Evolutionary conservation across 2,797 vertebrate genomes (phyloP).

Genomic region (Rhynchonycteris naso): DNA sequence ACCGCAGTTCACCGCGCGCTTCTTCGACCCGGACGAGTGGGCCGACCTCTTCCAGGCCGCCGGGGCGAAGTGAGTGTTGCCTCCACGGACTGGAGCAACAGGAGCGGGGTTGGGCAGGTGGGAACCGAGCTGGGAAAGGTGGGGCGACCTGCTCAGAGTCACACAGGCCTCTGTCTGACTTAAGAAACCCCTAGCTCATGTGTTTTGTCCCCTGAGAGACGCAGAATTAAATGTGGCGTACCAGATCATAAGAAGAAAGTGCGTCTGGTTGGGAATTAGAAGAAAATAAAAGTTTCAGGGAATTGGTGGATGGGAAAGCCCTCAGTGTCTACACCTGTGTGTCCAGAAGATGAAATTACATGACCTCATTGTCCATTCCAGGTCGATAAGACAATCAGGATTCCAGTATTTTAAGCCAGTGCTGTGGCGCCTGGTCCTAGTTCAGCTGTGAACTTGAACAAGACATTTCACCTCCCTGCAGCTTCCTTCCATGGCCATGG

Average conservation of each 20-base stretch:
- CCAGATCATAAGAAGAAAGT: neutral
- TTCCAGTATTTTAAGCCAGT: neutral
- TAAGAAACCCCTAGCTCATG: neutral
- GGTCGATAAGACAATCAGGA: neutral
- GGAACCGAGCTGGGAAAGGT: neutral
- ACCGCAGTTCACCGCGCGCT: conserved; percentile 88
- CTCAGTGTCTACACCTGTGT: neutral
- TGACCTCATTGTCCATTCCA: neutral
- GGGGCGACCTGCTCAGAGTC: neutral
- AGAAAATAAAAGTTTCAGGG: neutral
- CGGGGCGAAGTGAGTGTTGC: conserved; percentile 90
- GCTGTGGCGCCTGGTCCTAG: neutral
- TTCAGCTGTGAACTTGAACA: neutral
- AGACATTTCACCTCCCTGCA: neutral
- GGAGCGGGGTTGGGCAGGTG: neutral
- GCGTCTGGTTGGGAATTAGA: neutral
- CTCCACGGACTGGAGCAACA: accelerated
- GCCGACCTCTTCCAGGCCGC: conserved; percentile 91
- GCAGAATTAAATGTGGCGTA: neutral
- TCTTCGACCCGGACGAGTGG: conserved; percentile 92
- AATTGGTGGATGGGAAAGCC: neutral
- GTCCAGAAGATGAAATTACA: neutral
- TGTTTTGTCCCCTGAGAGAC: neutral
- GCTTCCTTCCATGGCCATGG: neutral
- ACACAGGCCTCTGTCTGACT: too few species aligned